Evolutionary conservation across 2,113 vertebrate genomes (phyloP).

Genomic region (Pavo muticus): DNA sequence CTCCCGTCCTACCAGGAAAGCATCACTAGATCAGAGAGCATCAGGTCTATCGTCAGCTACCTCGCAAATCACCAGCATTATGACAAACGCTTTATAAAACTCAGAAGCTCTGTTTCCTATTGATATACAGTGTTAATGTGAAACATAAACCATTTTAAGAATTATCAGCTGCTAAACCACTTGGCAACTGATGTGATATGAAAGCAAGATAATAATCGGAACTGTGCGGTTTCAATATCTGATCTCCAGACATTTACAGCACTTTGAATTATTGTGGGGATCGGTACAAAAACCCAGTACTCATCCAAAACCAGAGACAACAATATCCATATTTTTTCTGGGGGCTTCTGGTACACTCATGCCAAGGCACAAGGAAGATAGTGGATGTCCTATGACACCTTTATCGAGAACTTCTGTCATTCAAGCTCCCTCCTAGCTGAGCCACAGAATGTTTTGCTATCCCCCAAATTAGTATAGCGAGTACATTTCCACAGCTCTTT

Average conservation of each 20-base stretch:
- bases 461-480: background rate
- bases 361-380: background rate
- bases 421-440: background rate
- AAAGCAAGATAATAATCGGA: background rate
- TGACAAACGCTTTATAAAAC: background rate
- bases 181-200: background rate
- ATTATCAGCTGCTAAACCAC: constrained; percentile 38
- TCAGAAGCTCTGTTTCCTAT: constrained; percentile 12
- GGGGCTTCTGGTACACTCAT: background rate
- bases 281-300: background rate
- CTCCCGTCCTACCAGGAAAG: background rate
- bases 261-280: background rate
- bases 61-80: background rate
- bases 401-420: background rate
- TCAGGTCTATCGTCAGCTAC: background rate
- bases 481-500: background rate
- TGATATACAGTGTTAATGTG: background rate
- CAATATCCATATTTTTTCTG: background rate
- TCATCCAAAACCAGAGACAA: background rate
- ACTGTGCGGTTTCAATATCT: background rate
- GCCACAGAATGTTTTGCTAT: background rate
- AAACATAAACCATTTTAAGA: background rate
- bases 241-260: background rate
- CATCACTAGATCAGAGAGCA: background rate
- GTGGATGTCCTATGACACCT: background rate